Evolutionary conservation across 2,888 invertebrate genomes (phyloP).

Genomic region (Caenorhabditis sp.): DNA sequence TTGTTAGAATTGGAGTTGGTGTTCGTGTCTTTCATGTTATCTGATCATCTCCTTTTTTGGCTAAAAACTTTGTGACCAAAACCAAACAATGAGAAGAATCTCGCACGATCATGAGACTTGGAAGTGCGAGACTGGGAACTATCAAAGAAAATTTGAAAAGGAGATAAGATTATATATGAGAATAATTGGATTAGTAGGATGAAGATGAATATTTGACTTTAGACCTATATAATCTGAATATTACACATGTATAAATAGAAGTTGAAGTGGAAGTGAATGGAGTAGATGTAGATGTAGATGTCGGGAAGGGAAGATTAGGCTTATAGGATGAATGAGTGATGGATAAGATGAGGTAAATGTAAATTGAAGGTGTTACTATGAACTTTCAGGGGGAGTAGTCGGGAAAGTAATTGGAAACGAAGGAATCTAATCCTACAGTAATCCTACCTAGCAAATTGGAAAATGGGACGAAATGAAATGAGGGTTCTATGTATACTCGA

Average conservation of each 20-base stretch:
- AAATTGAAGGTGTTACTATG: conserved; percentile 19
- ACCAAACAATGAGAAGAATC: too few relatives aligned
- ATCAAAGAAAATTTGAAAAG: neutral
- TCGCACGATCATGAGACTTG: too few relatives aligned
- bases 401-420: neutral
- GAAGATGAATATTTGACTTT: neutral
- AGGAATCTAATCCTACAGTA: conserved; percentile 1
- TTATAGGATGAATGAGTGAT: too few relatives aligned
- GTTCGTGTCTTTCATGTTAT: too few relatives aligned
- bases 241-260: conserved; percentile 18
- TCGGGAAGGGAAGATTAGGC: too few relatives aligned
- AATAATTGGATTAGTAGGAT: conserved; percentile 38
- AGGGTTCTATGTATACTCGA: neutral
- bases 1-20: too few relatives aligned
- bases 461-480: neutral
- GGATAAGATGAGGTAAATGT: neutral
- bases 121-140: too few relatives aligned
- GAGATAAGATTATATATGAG: conserved; percentile 25
- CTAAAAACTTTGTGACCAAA: too few relatives aligned
- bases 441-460: neutral
- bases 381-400: neutral
- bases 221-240: too few relatives aligned
- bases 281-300: too few relatives aligned
- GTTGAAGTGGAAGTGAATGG: conserved; percentile 3
- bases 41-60: too few relatives aligned